phyloP scores from a whole-genome alignment of 2,888 invertebrate species.

The Phalangium opilio region DNA sequence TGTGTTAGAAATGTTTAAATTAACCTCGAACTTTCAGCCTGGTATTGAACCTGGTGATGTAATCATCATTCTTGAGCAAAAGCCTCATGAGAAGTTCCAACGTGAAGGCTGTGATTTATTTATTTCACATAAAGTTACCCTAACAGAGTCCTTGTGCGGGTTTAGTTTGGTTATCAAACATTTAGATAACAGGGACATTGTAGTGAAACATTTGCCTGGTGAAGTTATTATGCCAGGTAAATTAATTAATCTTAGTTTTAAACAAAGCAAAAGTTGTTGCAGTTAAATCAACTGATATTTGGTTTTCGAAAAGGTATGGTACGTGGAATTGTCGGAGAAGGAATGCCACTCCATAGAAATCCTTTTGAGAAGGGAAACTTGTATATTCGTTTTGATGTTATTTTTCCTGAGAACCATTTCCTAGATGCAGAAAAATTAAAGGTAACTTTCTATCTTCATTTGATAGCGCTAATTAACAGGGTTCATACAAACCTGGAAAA shows the following conservation, averaged over 20 bases:
- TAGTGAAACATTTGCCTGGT: constrained; percentile 61
- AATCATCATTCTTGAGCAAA: constrained; percentile 65
- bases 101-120: constrained; percentile 50
- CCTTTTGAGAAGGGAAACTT: constrained; percentile 75
- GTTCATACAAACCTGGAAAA: too few relatives aligned
- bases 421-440: constrained; percentile 44
- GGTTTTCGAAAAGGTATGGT: too few relatives aligned
- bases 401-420: constrained; percentile 69
- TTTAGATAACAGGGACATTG: constrained; percentile 68
- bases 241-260: too few relatives aligned
- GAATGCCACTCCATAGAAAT: constrained; percentile 75
- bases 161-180: constrained; percentile 70
- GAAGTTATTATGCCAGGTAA: constrained; percentile 68
- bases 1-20: not conserved
- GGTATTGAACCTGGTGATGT: constrained; percentile 76
- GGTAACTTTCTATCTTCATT: constrained; percentile 27
- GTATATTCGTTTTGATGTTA: constrained; percentile 67
- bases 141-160: constrained; percentile 83
- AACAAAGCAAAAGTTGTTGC: too few relatives aligned
- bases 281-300: too few relatives aligned
- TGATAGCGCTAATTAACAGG: too few relatives aligned
- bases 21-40: constrained; percentile 39
- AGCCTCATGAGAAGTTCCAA: constrained; percentile 60
- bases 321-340: constrained; percentile 60
- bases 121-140: constrained; percentile 54